phyloP scores from a whole-genome alignment of 2,797 vertebrate genomes.

The Scarus forsteni region DNA sequence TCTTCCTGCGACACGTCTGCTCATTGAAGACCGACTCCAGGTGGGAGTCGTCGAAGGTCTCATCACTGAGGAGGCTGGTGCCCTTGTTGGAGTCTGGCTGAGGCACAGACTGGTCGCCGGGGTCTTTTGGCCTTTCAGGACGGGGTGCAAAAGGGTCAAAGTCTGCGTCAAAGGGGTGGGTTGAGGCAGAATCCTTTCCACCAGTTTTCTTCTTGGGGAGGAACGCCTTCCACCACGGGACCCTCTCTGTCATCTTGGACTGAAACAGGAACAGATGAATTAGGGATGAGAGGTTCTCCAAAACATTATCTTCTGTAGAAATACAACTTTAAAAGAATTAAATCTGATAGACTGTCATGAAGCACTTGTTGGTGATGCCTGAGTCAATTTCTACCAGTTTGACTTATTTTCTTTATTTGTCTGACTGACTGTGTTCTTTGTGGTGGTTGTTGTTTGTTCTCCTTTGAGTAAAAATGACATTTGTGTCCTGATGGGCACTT shows the following conservation, averaged over 20 bases:
- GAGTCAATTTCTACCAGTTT: no score
- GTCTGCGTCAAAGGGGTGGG: constrained; percentile 43
- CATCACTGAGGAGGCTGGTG: constrained; percentile 56
- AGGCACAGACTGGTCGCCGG: constrained; percentile 9
- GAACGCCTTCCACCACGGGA: constrained; percentile 92
- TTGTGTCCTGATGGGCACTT: no score
- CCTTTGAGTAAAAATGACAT: no score
- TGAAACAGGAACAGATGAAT: constrained; percentile 14
- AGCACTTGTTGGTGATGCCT: no score
- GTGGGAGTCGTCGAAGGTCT: constrained; percentile 79
- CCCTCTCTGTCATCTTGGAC: constrained; percentile 84
- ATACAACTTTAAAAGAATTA: no score
- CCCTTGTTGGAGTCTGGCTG: constrained; percentile 32
- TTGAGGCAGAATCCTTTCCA: constrained; percentile 70
- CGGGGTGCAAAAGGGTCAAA: constrained; percentile 69
- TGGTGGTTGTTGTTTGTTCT: no score
- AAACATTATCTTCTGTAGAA: no score
- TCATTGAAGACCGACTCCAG: constrained; percentile 83
- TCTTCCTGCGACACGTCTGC: constrained; percentile 87
- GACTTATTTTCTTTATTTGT: no score
- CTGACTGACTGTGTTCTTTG: no score
- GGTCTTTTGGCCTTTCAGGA: constrained; percentile 51
- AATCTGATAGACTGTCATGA: no score
- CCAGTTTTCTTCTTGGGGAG: constrained; percentile 83
- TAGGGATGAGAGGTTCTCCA: no score